phyloP scores from a whole-genome alignment of 2,888 invertebrate genomes.

The Xestoiulus laeticollis region DNA sequence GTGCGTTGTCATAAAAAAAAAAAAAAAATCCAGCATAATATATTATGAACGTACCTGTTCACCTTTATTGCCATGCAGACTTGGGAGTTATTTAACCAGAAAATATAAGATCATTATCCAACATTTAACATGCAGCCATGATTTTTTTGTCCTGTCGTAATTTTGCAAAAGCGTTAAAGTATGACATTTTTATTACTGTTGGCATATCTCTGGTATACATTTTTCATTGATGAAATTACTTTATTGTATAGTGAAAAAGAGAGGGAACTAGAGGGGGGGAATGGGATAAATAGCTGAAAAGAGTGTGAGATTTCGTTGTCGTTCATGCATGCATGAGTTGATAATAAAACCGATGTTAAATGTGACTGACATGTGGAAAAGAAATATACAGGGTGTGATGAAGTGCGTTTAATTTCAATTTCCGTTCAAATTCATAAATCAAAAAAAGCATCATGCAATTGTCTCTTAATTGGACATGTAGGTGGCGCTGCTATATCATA shows the following conservation, averaged over 20 bases:
- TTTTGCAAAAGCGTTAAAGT: slow-evolving; percentile 22
- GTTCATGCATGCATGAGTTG: slow-evolving; percentile 34
- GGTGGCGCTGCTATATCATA: no score
- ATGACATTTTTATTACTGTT: slow-evolving; percentile 22
- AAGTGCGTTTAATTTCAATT: slow-evolving; percentile 34
- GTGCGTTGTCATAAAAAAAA: background rate
- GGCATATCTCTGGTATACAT: background rate
- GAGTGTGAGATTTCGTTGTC: slow-evolving; percentile 23
- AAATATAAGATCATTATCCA: slow-evolving; percentile 37
- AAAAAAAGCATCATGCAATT: background rate
- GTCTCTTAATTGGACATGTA: no score
- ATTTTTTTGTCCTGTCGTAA: background rate
- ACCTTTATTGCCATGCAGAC: background rate
- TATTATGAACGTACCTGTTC: background rate
- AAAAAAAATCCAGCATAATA: no score
- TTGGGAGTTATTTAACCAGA: slow-evolving; percentile 25
- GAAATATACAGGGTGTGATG: slow-evolving; percentile 37
- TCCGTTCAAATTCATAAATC: slow-evolving; percentile 15
- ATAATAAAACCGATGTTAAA: slow-evolving; percentile 8
- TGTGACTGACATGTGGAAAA: slow-evolving; percentile 34
- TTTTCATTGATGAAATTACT: slow-evolving; percentile 31
- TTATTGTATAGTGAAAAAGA: background rate
- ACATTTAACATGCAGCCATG: background rate
- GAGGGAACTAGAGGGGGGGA: background rate
- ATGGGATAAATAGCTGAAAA: background rate